A percentile compares a stretch with the other conserved stretches of the same genome.
Evolutionary conservation across 30 jellyfish, hydroid and myxozoan species (phyloP).

Genomic region (Aurelia sp.): DNA sequence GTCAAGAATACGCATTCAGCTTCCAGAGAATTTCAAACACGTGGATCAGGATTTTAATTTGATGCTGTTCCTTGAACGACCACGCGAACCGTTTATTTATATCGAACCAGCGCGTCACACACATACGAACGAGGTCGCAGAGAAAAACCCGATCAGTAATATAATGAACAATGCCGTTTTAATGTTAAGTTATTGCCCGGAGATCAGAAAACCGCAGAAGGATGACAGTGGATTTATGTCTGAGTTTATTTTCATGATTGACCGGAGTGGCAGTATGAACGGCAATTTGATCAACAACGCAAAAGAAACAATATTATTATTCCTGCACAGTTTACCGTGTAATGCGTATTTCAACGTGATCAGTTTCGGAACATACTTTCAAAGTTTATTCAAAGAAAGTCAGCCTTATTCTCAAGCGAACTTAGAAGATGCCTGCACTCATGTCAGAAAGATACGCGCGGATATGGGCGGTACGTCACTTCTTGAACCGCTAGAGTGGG

Average conservation of each 20-base stretch:
- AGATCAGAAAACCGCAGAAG: constrained; percentile 27
- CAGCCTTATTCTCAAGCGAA: constrained; percentile 78
- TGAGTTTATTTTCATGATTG: constrained; percentile 89
- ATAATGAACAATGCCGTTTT: constrained; percentile 90
- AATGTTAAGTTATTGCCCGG: constrained; percentile 96
- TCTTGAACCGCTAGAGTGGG: constrained; percentile 91
- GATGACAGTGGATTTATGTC: constrained; percentile 59
- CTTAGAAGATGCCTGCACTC: constrained; percentile 74
- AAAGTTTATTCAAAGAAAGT: constrained; percentile 78
- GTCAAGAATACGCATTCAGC: constrained; percentile 82
- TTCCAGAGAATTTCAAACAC: constrained; percentile 86
- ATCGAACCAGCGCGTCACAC: constrained; percentile 90
- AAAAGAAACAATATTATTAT: constrained; percentile 72
- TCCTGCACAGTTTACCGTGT: constrained; percentile 85
- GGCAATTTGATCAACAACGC: constrained; percentile 72
- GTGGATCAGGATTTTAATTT: constrained; percentile 71
- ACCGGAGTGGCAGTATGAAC: constrained; percentile 89
- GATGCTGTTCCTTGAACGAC: constrained; percentile 78
- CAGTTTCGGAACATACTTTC: constrained; percentile 70
- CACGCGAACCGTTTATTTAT: constrained; percentile 92
- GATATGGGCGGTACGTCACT: constrained; percentile 93
- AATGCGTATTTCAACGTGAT: constrained; percentile 83
- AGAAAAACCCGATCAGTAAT: constrained; percentile 87
- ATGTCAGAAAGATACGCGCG: constrained; percentile 79
- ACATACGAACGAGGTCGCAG: constrained; percentile 69